Percentiles rank a stretch among this genome's conserved stretches.
These are phyloP conservation scores for Calonectris borealis DNA, from an alignment of 2,113 vertebrate genomes.

Conservation along the genomic window DNA sequence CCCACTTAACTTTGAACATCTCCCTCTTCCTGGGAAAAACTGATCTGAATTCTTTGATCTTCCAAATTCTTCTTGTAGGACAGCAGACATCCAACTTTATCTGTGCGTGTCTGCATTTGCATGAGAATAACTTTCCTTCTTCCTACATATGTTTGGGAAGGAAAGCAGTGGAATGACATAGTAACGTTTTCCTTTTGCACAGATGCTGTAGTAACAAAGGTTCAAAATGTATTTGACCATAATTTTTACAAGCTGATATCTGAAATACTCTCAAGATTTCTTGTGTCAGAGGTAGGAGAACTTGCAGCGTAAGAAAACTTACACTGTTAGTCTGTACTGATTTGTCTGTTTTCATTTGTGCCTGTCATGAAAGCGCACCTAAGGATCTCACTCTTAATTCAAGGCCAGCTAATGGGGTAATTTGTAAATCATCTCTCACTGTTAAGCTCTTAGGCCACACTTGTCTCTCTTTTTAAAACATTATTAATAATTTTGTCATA, in stretches of 20 bases:
- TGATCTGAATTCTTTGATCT: conserved; percentile 33
- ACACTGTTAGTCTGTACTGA: not conserved
- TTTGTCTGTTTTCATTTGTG: not conserved
- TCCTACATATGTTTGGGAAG: not conserved
- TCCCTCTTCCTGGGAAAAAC: conserved; percentile 41
- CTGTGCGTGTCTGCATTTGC: not conserved
- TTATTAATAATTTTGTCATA: not conserved
- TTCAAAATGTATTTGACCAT: not conserved
- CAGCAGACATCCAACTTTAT: not conserved
- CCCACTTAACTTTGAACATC: conserved; percentile 12
- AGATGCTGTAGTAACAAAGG: not conserved
- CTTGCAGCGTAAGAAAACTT: not conserved
- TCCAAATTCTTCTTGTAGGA: not conserved
- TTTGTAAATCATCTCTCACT: not conserved
- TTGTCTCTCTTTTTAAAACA: not conserved
- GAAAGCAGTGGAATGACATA: not conserved
- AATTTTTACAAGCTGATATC: not conserved
- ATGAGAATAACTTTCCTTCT: not conserved
- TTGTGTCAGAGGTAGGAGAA: not conserved
- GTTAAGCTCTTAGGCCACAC: not conserved
- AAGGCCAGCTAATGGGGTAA: not conserved
- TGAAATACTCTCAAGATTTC: not conserved
- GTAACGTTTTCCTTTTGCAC: not conserved
- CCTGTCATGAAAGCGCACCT: not conserved
- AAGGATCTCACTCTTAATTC: not conserved